Percentiles rank a stretch among this genome's conserved stretches.
These are phyloP conservation scores for Pararge aegeria DNA, from an alignment of 1,140 invertebrate species.

Conservation along the genomic window DNA sequence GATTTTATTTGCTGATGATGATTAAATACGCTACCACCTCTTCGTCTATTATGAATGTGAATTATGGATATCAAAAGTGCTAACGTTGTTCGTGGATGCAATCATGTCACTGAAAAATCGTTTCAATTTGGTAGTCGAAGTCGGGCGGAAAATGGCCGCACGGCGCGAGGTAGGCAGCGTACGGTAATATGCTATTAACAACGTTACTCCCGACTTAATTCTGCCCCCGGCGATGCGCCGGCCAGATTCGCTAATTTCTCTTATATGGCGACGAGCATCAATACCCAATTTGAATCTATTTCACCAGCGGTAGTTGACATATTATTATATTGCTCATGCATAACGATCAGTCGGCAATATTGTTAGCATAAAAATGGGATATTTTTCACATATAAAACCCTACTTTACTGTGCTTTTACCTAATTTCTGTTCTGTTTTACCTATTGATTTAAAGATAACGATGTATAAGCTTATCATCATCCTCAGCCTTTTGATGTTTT, in stretches of 20 bases:
- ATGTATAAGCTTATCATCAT: too few species aligned
- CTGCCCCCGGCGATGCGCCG: conserved; percentile 49
- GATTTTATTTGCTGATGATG: too few species aligned
- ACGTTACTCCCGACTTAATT: conserved; percentile 72
- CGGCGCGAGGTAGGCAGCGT: conserved; percentile 34
- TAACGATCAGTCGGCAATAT: not conserved
- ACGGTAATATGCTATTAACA: conserved; percentile 69
- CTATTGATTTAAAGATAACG: too few species aligned
- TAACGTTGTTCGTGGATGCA: conserved; percentile 61
- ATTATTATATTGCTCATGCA: conserved; percentile 9
- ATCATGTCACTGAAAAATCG: conserved; percentile 68
- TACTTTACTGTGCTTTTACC: too few species aligned
- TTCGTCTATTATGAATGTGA: conserved; percentile 9
- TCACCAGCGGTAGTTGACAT: not conserved
- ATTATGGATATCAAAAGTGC: conserved; percentile 53
- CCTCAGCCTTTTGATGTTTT: too few species aligned
- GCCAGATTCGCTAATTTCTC: conserved; percentile 60
- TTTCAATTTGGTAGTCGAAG: conserved; percentile 60
- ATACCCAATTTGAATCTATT: conserved; percentile 29
- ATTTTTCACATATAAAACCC: too few species aligned
- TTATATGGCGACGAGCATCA: conserved; percentile 37
- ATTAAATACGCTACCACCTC: not conserved
- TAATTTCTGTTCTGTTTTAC: too few species aligned
- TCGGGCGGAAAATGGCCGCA: conserved; percentile 55
- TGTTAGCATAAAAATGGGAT: not conserved